These are phyloP conservation scores for Bombus pyrosoma DNA, from an alignment of 1,140 invertebrate species.

Conservation along the genomic window DNA sequence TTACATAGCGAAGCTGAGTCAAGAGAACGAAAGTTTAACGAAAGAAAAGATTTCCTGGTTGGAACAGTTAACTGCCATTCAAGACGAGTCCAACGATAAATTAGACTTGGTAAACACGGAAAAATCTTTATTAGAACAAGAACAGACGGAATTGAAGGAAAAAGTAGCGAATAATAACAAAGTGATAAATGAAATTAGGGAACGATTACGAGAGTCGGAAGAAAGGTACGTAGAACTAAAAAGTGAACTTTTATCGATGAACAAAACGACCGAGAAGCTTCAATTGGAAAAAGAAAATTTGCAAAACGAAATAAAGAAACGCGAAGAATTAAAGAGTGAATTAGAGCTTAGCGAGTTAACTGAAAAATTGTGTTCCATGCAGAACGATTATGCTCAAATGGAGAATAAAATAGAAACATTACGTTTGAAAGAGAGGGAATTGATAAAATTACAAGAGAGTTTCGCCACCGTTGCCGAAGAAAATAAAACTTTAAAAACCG, in stretches of 20 bases:
- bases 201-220: conserved; percentile 75
- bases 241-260: conserved; percentile 76
- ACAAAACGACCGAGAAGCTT: conserved; percentile 77
- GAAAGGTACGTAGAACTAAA: conserved; percentile 80
- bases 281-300: conserved; percentile 67
- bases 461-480: background rate
- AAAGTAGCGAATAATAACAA: conserved; percentile 53
- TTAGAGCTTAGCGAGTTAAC: background rate
- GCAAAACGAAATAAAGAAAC: conserved; percentile 44
- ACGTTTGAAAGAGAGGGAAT: conserved; percentile 42
- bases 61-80: conserved; percentile 70
- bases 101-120: conserved; percentile 80
- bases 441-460: conserved; percentile 18
- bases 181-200: conserved; percentile 74
- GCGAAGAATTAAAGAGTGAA: conserved; percentile 62
- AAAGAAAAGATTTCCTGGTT: conserved; percentile 71
- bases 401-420: conserved; percentile 35
- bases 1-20: conserved; percentile 56
- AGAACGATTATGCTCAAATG: conserved; percentile 28
- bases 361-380: conserved; percentile 38
- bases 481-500: conserved; percentile 3
- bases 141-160: conserved; percentile 78
- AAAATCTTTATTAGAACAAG: conserved; percentile 78
- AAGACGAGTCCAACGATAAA: conserved; percentile 74
- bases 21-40: conserved; percentile 70